Evolutionary conservation across 2,797 vertebrate genomes (phyloP), one percentile per base, ranked within the genome.

Genomic region (Benthosema pterotum): DNA sequence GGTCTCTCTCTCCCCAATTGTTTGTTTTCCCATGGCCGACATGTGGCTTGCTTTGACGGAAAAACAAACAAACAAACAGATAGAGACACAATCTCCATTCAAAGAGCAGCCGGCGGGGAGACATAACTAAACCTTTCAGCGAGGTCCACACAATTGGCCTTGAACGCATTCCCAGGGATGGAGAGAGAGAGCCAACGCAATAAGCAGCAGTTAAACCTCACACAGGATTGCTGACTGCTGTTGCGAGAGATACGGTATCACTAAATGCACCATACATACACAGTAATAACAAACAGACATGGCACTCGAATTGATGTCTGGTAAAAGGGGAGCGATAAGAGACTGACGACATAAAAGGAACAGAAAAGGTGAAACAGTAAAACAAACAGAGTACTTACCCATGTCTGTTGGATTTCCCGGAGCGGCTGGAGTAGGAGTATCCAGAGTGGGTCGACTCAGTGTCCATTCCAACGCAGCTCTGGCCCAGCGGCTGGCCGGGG

Each of bases 371-470:
- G 54, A 58, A n/a, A 28, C 12, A 52, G 42, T 38, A 5, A 48
- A 22, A 48, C 1, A 19, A 13, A 12, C 38, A 13, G 67, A 63
- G 74, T 71, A 78, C 94, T 74, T 94, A 97, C 96, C 95, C 95
- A 79, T 95, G 95, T 75, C 94, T 93, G 85, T 96, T 96, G 75
- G 95, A 95, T 80, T 96, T 95, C 82, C 95, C 95, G 5, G 97
- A 98, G 85, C 95, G 95, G 83, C 94, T 93, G 75, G 96, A 98
- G 82, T 96, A 95, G 65, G 96, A 98, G 88, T 97, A 97, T 68
- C 95, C 97, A 14, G 96, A 98, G 79, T 97, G 96, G 0, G 95
- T 97, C 1, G 97, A 99, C 90, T 99, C 97, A 2, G 95, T 98
- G 93, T 99, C 97, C 97, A 99, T 99, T 85, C 88, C 77, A 77